phyloP scores from a whole-genome alignment of 2,113 vertebrate genomes.

The Epinephelus fuscoguttatus region DNA sequence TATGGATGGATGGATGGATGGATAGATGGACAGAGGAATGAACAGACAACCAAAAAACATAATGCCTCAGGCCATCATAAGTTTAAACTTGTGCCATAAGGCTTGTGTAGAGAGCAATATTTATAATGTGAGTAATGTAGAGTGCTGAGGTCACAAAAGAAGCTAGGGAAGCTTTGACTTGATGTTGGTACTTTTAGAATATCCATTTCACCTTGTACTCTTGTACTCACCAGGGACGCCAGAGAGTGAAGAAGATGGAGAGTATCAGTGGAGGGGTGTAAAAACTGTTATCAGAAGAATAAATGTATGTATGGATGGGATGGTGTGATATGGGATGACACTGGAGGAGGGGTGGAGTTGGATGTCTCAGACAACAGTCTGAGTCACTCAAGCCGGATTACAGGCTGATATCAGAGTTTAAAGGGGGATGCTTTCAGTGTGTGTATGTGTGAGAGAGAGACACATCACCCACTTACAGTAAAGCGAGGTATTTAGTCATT shows the following conservation, averaged over 20 bases:
- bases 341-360: neutral
- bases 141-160: neutral
- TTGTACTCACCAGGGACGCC: neutral
- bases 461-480: conserved; percentile 62
- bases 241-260: neutral
- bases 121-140: neutral
- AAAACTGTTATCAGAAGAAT: neutral
- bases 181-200: neutral
- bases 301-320: neutral
- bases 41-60: too few relatives aligned
- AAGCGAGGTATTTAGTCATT: conserved; percentile 35
- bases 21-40: too few relatives aligned
- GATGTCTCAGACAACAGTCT: conserved; percentile 15
- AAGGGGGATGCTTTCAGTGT: neutral
- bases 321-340: neutral
- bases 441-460: neutral
- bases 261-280: neutral
- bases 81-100: too few relatives aligned
- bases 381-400: neutral
- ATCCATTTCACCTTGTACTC: neutral
- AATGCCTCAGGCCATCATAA: too few relatives aligned
- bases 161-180: neutral
- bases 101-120: neutral
- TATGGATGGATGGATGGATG: too few relatives aligned
- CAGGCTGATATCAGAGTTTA: conserved; percentile 8